Conservation (phyloP, 2,113 vertebrate species). For the Onychorhynchus coronatus region DNA sequence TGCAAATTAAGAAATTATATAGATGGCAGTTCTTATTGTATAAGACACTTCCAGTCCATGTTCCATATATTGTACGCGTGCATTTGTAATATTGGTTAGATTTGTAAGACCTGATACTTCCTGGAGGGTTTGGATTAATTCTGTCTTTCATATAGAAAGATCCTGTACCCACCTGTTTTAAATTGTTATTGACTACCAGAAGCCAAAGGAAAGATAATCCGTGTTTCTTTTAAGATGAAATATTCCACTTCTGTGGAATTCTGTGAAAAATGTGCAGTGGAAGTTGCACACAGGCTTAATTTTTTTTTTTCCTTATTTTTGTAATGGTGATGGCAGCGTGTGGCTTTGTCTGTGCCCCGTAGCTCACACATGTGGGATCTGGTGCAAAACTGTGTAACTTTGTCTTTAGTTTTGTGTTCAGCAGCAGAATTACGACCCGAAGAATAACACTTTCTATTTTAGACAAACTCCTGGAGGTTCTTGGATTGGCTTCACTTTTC, state of each 20-base stretch:
- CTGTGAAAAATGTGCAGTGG: neutral
- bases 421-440: neutral
- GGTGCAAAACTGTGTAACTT: neutral
- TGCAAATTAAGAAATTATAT: neutral
- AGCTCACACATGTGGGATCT: neutral
- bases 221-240: neutral
- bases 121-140: neutral
- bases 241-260: neutral
- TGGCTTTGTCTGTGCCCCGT: neutral
- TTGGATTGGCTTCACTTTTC: conserved; percentile 5
- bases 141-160: neutral
- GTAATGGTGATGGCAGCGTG: neutral
- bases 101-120: neutral
- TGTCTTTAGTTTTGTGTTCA: neutral
- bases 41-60: neutral
- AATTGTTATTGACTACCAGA: neutral
- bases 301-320: neutral
- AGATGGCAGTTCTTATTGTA: neutral
- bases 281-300: neutral
- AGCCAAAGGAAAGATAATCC: neutral
- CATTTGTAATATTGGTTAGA: neutral
- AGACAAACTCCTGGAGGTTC: neutral
- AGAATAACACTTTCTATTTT: conserved; percentile 4
- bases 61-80: neutral
- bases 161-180: neutral